Base-by-base conservation (phyloP, 2,113 vertebrate genomes). In the Podarcis raffonei region DNA sequence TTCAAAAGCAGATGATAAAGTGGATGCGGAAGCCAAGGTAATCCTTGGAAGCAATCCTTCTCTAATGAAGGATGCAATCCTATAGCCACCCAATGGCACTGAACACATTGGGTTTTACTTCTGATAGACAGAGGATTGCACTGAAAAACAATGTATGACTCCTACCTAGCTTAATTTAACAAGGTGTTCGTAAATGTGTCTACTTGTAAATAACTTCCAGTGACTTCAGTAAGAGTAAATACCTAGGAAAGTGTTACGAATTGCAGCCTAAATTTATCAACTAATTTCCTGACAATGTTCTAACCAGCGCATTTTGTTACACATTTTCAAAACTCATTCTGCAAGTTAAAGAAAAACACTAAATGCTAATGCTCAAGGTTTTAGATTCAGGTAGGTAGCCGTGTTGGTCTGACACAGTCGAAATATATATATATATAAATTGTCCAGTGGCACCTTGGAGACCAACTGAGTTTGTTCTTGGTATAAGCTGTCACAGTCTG, bases 21-120 rank as follows among this genome's bases (percentile, higher is more conserved):
- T 87, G 71, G 97, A 97, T 16, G 96, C 96, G 68, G 81, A 83
- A 76, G 96, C 97, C 32, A 97, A 97, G 96, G 97, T 97, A 90
- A 62, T 75, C 71, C 5, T 66, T 62, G 18, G 62, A 59, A 32
- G 25, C 8, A 75, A 7, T 75, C 35, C 35, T 37, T 8, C 22
- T 20, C 6, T 25, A 42, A 48, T 77, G 11, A 5, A 30, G 32
- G 15, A 18, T 37, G 42, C 30, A 57, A 57, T 79, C 27, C 13
- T 71, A 12, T 2, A 12, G 9, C 69, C 25, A n/a, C 25, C 8
- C 30, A 30, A 30, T n/a, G 30, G 30, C 2, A 5, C 12, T 71
- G 69, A 71, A 71, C 30, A 71, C 69, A 71, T n/a, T 71, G 27
- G 69, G 11, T 7, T 6, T 12, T 71, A 18, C 57, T 59, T 13